These are phyloP conservation scores for Nezara viridula DNA, from an alignment of 2,888 invertebrate species.

Conservation along the genomic window DNA sequence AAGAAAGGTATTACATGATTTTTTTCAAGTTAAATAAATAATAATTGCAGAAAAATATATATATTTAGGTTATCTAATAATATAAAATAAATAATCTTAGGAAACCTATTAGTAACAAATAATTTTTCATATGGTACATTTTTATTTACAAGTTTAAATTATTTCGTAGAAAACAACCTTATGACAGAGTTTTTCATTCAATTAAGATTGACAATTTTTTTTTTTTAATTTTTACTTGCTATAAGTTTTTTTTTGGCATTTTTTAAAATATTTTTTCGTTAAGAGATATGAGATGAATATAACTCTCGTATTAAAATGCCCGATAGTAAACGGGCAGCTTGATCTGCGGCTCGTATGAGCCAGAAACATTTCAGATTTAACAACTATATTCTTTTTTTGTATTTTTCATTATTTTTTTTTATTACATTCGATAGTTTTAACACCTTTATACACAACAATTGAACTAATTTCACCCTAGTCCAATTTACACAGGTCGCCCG, in stretches of 20 bases:
- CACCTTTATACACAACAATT: slow-evolving; percentile 48
- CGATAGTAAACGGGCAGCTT: not conserved
- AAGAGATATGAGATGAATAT: slow-evolving; percentile 55
- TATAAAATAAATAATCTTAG: slow-evolving; percentile 58
- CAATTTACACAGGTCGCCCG: slow-evolving; percentile 49
- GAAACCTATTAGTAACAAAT: slow-evolving; percentile 56
- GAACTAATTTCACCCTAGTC: slow-evolving; percentile 47
- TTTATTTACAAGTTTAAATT: slow-evolving; percentile 59
- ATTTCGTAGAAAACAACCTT: slow-evolving; percentile 53
- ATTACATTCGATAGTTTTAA: slow-evolving; percentile 41
- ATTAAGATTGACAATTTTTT: slow-evolving; percentile 47
- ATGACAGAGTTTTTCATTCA: slow-evolving; percentile 37
- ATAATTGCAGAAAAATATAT: slow-evolving; percentile 60
- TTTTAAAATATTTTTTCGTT: not conserved
- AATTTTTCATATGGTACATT: slow-evolving; percentile 53
- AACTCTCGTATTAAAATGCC: slow-evolving; percentile 39
- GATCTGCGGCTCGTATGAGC: not conserved
- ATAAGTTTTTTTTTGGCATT: not conserved
- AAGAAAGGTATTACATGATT: slow-evolving; percentile 57
- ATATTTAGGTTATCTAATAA: slow-evolving; percentile 58
- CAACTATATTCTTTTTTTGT: slow-evolving; percentile 29
- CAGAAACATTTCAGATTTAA: slow-evolving; percentile 32
- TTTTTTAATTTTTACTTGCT: not conserved
- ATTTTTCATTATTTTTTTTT: not conserved
- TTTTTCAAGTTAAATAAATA: slow-evolving; percentile 53